Percentiles rank a stretch among this genome's conserved stretches.
phyloP scores from a whole-genome alignment of 2,797 vertebrate genomes.

The Macropus fuliginosus region DNA sequence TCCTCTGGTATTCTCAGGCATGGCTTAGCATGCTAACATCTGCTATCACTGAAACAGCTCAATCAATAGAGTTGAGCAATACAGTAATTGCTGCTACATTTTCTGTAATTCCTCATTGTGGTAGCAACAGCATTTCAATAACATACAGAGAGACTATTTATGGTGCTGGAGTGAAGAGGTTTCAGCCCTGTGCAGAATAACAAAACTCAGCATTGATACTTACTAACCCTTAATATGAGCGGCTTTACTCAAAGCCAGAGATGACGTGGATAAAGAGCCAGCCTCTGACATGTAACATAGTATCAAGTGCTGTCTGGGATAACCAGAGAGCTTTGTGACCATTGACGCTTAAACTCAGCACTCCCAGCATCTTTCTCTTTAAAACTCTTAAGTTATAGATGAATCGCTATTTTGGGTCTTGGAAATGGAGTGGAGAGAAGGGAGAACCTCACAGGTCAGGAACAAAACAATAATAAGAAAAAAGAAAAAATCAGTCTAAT shows the following conservation, averaged over 20 bases:
- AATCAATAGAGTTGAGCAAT: slow-evolving; percentile 74
- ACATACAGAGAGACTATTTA: slow-evolving; percentile 74
- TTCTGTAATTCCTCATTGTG: slow-evolving; percentile 72
- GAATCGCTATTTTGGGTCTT: background rate
- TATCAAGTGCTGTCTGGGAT: background rate
- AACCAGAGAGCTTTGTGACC: background rate
- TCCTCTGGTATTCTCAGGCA: slow-evolving; percentile 49
- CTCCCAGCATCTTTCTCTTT: background rate
- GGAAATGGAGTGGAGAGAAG: background rate
- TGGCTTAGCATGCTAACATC: slow-evolving; percentile 47
- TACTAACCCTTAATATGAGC: slow-evolving; percentile 59
- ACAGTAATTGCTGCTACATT: slow-evolving; percentile 69
- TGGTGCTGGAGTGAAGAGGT: slow-evolving; percentile 62
- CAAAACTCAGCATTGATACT: slow-evolving; percentile 47
- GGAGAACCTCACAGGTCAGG: background rate
- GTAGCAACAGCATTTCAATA: slow-evolving; percentile 75
- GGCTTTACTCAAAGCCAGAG: slow-evolving; percentile 19
- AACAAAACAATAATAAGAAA: background rate
- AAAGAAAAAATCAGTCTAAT: background rate
- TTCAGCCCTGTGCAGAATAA: slow-evolving; percentile 62
- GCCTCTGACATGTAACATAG: background rate
- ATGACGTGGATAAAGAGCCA: background rate
- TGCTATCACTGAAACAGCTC: slow-evolving; percentile 56
- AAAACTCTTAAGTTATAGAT: background rate
- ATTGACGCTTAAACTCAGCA: background rate